Evolutionary conservation across 2,113 vertebrate species (phyloP).

Genomic region (Carollia perspicillata): DNA sequence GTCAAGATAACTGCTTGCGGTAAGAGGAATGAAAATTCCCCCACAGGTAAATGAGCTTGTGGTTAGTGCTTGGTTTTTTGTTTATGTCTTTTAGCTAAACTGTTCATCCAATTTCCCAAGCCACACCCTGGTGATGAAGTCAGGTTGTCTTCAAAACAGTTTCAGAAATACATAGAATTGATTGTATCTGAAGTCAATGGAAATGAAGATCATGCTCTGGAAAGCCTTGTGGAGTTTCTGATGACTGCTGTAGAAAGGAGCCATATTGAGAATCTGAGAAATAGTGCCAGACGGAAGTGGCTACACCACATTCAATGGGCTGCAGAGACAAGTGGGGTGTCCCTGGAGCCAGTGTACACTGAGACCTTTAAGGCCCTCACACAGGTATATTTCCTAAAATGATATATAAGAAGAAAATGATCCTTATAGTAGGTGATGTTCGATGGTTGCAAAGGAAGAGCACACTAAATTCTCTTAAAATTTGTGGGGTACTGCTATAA

Average conservation of each 20-base stretch:
- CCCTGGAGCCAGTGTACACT: slow-evolving; percentile 77
- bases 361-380: slow-evolving; percentile 79
- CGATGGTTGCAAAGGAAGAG: not conserved
- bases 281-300: slow-evolving; percentile 79
- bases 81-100: slow-evolving; percentile 70
- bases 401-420: not conserved
- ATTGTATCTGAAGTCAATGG: slow-evolving; percentile 76
- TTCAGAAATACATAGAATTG: slow-evolving; percentile 81
- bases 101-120: slow-evolving; percentile 54
- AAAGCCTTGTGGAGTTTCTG: slow-evolving; percentile 81
- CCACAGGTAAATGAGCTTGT: not conserved
- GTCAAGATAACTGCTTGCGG: not conserved
- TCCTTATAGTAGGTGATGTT: not conserved
- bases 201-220: slow-evolving; percentile 73
- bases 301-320: slow-evolving; percentile 77
- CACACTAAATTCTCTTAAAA: not conserved
- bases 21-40: slow-evolving; percentile 8
- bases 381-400: slow-evolving; percentile 73
- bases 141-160: slow-evolving; percentile 77
- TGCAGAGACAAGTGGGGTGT: slow-evolving; percentile 73
- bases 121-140: slow-evolving; percentile 64
- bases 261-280: slow-evolving; percentile 45
- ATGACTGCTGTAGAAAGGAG: slow-evolving; percentile 59
- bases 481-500: not conserved
- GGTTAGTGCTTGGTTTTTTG: slow-evolving; percentile 33